A percentile compares a stretch with the other conserved stretches of the same genome.
These are phyloP conservation scores for Petrocephalus sullivani DNA, from an alignment of 2,797 vertebrate species.

Conservation along the genomic window DNA sequence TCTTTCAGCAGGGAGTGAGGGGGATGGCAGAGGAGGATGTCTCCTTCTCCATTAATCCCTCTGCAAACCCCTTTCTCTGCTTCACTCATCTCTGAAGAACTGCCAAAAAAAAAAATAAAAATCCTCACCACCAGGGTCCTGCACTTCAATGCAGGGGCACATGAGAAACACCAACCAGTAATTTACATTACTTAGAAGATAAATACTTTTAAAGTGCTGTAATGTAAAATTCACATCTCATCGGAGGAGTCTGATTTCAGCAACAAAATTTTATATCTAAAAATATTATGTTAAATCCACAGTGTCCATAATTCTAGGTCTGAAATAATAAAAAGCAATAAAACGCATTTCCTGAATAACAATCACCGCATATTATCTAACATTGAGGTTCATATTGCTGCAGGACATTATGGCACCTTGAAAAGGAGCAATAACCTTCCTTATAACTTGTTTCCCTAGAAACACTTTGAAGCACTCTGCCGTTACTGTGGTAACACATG, in stretches of 20 bases:
- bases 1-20: slow-evolving; percentile 25
- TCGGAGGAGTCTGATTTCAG: not conserved
- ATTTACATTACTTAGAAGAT: not conserved
- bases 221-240: not conserved
- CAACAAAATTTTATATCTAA: not conserved
- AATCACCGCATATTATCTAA: not conserved
- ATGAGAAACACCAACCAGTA: not conserved
- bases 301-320: not conserved
- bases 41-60: not conserved
- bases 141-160: not conserved
- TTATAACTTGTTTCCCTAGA: slow-evolving; percentile 19
- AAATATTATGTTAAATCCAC: not conserved
- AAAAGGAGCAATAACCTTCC: not conserved
- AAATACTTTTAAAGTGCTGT: not conserved
- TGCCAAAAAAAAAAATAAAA: not conserved
- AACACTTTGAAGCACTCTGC: slow-evolving; percentile 23
- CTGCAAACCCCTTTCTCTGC: not conserved
- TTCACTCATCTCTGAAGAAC: not conserved
- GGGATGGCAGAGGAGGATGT: not conserved
- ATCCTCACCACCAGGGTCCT: not conserved
- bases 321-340: not conserved
- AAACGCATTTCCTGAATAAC: not conserved
- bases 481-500: slow-evolving; percentile 19
- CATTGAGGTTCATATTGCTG: not conserved
- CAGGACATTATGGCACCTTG: not conserved